phyloP scores from a whole-genome alignment of 2,797 vertebrate genomes.

The Falco peregrinus region DNA sequence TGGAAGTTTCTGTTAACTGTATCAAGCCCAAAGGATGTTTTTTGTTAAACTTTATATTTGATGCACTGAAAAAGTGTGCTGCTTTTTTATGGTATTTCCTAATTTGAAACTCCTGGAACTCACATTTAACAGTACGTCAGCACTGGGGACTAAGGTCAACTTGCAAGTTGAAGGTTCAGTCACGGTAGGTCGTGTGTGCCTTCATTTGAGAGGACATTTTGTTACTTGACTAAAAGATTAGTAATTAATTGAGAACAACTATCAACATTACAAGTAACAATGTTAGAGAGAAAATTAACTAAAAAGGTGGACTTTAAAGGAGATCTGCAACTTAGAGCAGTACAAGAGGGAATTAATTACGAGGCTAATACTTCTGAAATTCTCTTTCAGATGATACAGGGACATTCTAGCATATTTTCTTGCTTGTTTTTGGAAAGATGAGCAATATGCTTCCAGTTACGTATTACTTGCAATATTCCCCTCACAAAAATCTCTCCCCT shows the following conservation, averaged over 20 bases:
- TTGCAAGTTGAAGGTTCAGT: background rate
- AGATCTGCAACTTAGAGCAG: background rate
- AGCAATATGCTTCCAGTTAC: background rate
- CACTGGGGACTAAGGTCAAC: background rate
- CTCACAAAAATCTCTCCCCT: background rate
- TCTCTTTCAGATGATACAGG: background rate
- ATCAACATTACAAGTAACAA: background rate
- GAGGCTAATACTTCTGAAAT: background rate
- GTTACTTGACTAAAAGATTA: background rate
- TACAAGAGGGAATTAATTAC: background rate
- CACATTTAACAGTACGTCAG: background rate
- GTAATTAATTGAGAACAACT: background rate
- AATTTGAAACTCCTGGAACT: background rate
- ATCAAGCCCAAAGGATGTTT: background rate
- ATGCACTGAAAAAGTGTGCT: background rate
- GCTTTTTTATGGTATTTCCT: background rate
- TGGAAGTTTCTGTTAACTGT: background rate
- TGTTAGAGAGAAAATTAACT: background rate
- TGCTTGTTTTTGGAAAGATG: background rate
- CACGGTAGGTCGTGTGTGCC: background rate
- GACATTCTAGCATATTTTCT: background rate
- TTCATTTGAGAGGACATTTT: background rate
- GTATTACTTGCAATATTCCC: background rate
- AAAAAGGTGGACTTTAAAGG: background rate
- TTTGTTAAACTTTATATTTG: background rate